Base-by-base conservation (phyloP, 1,140 invertebrate species). In the Fopius arisanus region DNA sequence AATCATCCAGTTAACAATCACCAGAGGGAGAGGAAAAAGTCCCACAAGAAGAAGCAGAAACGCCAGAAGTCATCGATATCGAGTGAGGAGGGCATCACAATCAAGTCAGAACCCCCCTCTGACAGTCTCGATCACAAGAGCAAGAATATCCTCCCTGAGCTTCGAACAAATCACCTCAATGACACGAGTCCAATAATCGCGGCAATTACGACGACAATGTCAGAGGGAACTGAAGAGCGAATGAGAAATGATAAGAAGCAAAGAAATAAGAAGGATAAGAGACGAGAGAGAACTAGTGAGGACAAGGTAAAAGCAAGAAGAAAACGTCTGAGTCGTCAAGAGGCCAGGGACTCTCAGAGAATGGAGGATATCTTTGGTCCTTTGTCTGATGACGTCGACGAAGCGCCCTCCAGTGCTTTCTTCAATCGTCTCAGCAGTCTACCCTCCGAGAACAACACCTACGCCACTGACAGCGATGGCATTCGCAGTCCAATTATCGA, bases 281-380 rank as follows among this genome's bases (percentile, higher is more conserved):
- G 92, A 48, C 89, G 91, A 23, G 93, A 94, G 82, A 85, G 89
- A 6, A 92, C 92, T 65, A 89, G 90, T n/a, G 92, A 93, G 9
- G 90, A 89, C 14, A 91, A 91, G 67, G 90, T 80, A 0, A 88
- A 91, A 71, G 89, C 89, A 9, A 90, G 88, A 83, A 88, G 86
- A 74, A 93, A 91, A 72, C 81, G 83, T 73, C 78, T 88, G 0
- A 87, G 88, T 62, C 88, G 77, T 89, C 87, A 88, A 51, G 87
- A 88, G 26, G 83, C 81, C 0, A 80, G 86, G 12, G 87, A 87
- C 29, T 87, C 83, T 21, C 87, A 93, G 48, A 92, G 94, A 81
- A 94, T 96, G 93, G 93, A 96, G 84, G 94, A 95, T 78, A 96
- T 96, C 70, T 96, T 96, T 85, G 95, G 94, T 3, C 93, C 94